Conservation (phyloP, 2,888 invertebrate species). For the Neuroscelio doddi region DNA sequence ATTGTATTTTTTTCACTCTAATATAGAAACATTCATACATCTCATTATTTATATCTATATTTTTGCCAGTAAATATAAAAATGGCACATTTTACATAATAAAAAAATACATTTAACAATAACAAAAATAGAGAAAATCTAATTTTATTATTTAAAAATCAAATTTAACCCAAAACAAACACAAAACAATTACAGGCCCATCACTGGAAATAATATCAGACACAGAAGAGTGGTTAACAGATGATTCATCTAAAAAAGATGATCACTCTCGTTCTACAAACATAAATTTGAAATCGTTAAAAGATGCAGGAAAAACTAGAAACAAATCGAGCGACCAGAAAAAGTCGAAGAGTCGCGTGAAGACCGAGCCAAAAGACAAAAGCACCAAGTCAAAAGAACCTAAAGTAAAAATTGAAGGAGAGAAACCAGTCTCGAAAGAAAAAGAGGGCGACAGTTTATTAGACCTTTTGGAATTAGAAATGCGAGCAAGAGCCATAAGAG, state of each 20-base stretch:
- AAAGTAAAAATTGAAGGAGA: slow-evolving; percentile 58
- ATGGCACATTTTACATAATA: too few species aligned
- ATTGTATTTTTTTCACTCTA: too few species aligned
- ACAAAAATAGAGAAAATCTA: too few species aligned
- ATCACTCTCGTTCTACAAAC: slow-evolving; percentile 43
- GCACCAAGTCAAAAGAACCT: slow-evolving; percentile 33
- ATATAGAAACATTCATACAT: too few species aligned
- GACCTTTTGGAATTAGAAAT: slow-evolving; percentile 76
- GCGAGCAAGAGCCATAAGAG: slow-evolving; percentile 76
- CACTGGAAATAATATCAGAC: slow-evolving; percentile 69
- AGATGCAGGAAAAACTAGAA: slow-evolving; percentile 49
- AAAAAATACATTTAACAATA: too few species aligned
- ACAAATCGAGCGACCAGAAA: slow-evolving; percentile 44
- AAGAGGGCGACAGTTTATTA: slow-evolving; percentile 72
- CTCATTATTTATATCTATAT: too few species aligned
- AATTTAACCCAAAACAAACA: too few species aligned
- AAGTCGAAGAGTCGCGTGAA: slow-evolving; percentile 48
- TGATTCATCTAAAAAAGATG: slow-evolving; percentile 55
- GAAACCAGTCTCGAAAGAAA: slow-evolving; percentile 53
- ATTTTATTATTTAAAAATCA: too few species aligned
- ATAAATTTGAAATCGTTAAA: slow-evolving; percentile 51
- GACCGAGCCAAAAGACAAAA: slow-evolving; percentile 42
- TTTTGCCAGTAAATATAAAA: too few species aligned
- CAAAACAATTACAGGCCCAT: slow-evolving; percentile 58
- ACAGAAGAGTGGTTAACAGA: slow-evolving; percentile 68